Evolutionary conservation across 2,113 vertebrate species (phyloP).

Genomic region (Centropus bengalensis): DNA sequence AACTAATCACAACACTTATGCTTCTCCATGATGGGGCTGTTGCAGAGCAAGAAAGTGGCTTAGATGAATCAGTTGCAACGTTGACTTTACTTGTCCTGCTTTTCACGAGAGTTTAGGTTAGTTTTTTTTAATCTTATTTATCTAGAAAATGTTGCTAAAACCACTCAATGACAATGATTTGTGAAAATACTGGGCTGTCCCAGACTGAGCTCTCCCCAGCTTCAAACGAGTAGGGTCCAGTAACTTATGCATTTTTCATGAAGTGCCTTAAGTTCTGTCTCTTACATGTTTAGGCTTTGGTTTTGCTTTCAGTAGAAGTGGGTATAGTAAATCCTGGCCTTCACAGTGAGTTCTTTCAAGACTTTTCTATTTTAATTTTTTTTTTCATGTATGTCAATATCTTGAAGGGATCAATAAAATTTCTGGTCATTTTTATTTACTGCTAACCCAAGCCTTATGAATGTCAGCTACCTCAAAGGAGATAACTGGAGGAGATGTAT

Average conservation of each 20-base stretch:
- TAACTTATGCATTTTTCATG: neutral
- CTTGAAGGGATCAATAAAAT: neutral
- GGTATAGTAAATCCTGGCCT: neutral
- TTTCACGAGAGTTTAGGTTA: neutral
- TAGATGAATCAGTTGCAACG: neutral
- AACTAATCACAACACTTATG: neutral
- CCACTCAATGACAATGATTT: neutral
- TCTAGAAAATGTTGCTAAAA: neutral
- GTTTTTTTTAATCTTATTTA: neutral
- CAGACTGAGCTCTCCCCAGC: neutral
- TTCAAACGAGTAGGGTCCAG: neutral
- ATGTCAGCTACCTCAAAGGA: neutral
- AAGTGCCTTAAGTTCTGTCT: neutral
- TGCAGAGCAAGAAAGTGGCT: neutral
- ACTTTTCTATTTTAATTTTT: neutral
- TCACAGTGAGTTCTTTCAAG: neutral
- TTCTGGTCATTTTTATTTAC: neutral
- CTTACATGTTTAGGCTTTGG: neutral
- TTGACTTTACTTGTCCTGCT: neutral
- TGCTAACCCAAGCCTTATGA: neutral
- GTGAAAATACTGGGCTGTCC: neutral
- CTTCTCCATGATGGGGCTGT: neutral
- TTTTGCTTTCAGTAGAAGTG: slow-evolving; percentile 14
- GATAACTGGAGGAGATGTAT: neutral
- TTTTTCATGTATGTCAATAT: neutral